A percentile compares a stretch with the other conserved stretches of the same genome.
Evolutionary conservation across 1,140 invertebrate species (phyloP).

Genomic region (Oscheius sp.): DNA sequence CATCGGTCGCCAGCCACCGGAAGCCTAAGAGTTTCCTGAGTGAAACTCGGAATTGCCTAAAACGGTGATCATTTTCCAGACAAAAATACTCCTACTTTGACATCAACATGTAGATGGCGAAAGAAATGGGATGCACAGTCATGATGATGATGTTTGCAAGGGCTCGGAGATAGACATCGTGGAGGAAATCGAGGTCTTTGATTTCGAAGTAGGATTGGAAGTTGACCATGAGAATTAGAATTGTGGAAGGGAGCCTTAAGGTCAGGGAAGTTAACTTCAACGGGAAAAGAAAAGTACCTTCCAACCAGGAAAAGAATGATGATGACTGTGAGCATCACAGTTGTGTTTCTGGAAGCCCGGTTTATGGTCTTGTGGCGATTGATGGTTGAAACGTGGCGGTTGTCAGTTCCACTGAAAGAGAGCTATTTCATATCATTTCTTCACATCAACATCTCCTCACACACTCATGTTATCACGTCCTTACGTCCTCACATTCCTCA

Average conservation of each 20-base stretch:
- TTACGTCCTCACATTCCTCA: too few relatives aligned
- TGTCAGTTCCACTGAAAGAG: neutral
- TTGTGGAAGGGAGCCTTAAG: constrained; percentile 30
- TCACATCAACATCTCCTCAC: too few relatives aligned
- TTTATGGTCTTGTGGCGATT: constrained; percentile 22
- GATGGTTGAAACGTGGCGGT: neutral
- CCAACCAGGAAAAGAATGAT: constrained; percentile 41
- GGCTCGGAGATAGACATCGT: constrained; percentile 32
- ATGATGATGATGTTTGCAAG: constrained; percentile 37
- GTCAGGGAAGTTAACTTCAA: neutral
- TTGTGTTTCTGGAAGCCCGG: constrained; percentile 34
- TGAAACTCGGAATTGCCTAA: constrained; percentile 33
- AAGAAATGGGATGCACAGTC: constrained; percentile 38
- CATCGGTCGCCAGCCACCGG: constrained; percentile 37
- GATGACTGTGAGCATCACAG: constrained; percentile 41
- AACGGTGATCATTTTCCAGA: neutral
- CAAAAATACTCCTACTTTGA: constrained; percentile 31
- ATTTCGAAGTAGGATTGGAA: constrained; percentile 2
- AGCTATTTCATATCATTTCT: neutral
- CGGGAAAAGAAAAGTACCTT: neutral
- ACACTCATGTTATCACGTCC: too few relatives aligned
- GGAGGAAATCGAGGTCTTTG: constrained; percentile 19
- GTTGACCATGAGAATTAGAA: constrained; percentile 30
- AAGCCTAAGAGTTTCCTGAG: constrained; percentile 27
- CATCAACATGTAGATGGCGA: constrained; percentile 44